Percentiles rank a stretch among this genome's conserved stretches.
Conservation (phyloP, 2,888 invertebrate genomes). For the Conomelus anceps region DNA sequence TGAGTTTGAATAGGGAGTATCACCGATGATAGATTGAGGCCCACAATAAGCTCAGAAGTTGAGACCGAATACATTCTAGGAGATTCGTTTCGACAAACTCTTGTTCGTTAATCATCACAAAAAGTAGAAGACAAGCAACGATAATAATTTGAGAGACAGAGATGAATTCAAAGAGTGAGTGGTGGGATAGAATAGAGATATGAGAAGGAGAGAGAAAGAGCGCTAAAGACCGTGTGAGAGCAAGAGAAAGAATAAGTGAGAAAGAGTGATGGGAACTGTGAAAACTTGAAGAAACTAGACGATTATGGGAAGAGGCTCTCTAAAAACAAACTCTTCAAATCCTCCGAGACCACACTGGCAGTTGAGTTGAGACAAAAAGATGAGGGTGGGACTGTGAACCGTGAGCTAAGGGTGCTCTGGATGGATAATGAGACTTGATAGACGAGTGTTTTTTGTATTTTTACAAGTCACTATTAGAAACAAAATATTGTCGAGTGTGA, state of each 20-base stretch:
- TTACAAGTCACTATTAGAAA: background rate
- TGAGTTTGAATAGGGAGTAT: background rate
- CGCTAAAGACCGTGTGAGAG: background rate
- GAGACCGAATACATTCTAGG: background rate
- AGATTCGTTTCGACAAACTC: background rate
- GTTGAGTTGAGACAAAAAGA: background rate
- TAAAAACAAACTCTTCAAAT: background rate
- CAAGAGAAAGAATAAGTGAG: background rate
- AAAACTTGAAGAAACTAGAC: background rate
- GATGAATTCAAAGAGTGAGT: background rate
- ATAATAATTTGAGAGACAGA: background rate
- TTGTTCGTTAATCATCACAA: background rate
- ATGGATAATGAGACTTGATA: background rate
- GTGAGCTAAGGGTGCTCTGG: background rate
- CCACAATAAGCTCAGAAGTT: background rate
- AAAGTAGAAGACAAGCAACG: background rate
- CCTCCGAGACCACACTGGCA: background rate
- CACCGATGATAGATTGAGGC: background rate
- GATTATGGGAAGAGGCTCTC: background rate
- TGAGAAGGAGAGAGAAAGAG: background rate
- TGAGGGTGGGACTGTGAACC: background rate
- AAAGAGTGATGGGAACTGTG: too few relatives aligned
- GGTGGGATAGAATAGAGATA: background rate
- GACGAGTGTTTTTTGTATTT: background rate
- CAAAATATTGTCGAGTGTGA: background rate